Conservation (phyloP, 2,113 vertebrate genomes). For the Leucopsar rothschildi region DNA sequence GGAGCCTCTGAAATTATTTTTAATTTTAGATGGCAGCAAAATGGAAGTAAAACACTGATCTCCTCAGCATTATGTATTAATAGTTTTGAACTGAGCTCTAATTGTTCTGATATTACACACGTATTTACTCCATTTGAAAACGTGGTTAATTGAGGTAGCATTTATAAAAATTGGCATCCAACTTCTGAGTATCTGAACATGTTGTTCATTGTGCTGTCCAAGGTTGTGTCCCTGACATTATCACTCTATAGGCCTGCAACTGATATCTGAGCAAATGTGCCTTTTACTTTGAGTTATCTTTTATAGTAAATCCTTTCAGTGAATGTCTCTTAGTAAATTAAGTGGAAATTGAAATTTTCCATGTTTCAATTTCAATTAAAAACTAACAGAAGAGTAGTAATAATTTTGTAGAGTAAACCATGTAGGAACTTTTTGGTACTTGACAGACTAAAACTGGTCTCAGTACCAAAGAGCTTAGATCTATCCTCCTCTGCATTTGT, state of each 20-base stretch:
- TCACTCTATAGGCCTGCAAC: not conserved
- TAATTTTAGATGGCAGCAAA: not conserved
- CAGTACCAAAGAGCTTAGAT: not conserved
- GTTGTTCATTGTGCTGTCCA: not conserved
- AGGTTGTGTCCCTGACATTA: not conserved
- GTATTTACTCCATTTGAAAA: conserved; percentile 19
- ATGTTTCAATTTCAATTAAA: not conserved
- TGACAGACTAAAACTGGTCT: not conserved
- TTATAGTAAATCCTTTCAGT: not conserved
- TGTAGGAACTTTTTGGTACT: not conserved
- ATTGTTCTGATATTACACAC: not conserved
- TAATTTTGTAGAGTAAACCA: not conserved
- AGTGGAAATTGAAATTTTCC: not conserved
- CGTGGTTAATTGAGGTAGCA: not conserved
- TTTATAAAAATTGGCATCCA: not conserved
- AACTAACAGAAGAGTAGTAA: not conserved
- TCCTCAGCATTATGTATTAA: conserved; percentile 13
- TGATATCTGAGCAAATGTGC: not conserved
- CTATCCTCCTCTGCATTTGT: not conserved
- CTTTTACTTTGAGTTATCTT: not conserved
- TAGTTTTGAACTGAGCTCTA: conserved; percentile 12
- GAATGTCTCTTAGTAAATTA: not conserved
- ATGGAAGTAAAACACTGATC: not conserved
- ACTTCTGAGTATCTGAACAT: accelerated
- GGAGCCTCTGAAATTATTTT: not conserved